These are phyloP conservation scores for Poeciliopsis infans DNA, from an alignment of 2,797 vertebrate genomes.

Conservation along the genomic window DNA sequence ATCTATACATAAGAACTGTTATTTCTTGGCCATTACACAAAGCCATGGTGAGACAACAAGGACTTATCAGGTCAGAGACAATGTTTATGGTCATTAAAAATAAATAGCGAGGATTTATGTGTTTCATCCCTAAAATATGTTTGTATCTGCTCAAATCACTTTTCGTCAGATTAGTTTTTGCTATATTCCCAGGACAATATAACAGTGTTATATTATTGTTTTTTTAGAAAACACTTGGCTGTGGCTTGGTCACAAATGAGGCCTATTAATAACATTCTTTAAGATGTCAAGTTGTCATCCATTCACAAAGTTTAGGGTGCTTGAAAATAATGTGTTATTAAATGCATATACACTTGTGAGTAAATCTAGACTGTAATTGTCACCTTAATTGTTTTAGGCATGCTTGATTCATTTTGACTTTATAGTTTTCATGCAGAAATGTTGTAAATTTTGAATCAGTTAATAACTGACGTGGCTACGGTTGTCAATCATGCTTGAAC, in stretches of 20 bases:
- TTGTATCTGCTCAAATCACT: neutral
- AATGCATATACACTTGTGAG: neutral
- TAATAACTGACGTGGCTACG: neutral
- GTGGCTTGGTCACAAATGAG: neutral
- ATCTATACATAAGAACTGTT: constrained; percentile 3
- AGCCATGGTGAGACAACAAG: neutral
- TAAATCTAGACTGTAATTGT: neutral
- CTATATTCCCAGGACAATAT: neutral
- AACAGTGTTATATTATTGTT: neutral
- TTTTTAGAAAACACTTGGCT: neutral
- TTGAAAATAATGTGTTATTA: neutral
- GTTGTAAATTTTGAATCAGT: neutral
- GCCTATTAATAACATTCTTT: neutral
- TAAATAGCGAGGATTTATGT: neutral
- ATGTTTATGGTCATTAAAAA: neutral
- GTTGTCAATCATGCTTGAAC: too few relatives aligned
- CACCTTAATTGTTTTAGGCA: too few relatives aligned
- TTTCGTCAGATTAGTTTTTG: neutral
- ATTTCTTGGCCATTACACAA: neutral
- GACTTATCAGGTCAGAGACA: neutral
- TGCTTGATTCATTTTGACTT: neutral
- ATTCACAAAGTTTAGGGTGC: neutral
- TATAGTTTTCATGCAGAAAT: neutral
- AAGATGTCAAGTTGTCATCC: neutral
- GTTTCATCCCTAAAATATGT: neutral